Conservation (phyloP, 2,888 invertebrate genomes). For the Drosophila ezoana region DNA sequence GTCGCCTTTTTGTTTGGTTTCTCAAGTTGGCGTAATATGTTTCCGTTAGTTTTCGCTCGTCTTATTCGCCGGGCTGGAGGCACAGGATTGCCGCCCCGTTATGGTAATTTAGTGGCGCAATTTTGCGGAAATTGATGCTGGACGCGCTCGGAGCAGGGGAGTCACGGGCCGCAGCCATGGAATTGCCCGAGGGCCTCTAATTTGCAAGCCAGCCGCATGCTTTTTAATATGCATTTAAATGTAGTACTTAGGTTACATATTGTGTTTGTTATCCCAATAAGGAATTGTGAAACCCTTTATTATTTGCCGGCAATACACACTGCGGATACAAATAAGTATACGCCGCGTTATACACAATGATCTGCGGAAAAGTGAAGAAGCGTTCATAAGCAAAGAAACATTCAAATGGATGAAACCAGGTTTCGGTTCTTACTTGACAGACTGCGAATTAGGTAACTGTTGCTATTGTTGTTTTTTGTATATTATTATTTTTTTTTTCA, state of each 20-base stretch:
- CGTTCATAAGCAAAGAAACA: no score
- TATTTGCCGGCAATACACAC: neutral
- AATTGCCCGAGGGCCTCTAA: slow-evolving; percentile 10
- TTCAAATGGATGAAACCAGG: neutral
- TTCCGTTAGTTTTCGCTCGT: slow-evolving; percentile 58
- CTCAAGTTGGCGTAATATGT: slow-evolving; percentile 65
- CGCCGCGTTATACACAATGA: neutral
- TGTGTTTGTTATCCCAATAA: slow-evolving; percentile 13
- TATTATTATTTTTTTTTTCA: neutral
- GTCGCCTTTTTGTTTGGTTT: slow-evolving; percentile 56
- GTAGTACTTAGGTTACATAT: slow-evolving; percentile 7
- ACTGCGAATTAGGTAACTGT: no score
- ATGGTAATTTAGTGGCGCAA: slow-evolving; percentile 83
- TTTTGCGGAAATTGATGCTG: slow-evolving; percentile 82
- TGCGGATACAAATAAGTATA: neutral
- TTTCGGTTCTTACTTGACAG: neutral
- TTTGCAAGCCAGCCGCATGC: slow-evolving; percentile 18
- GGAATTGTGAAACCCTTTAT: slow-evolving; percentile 12
- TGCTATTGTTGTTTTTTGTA: no score
- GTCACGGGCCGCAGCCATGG: no score
- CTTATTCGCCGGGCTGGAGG: neutral
- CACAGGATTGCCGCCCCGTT: slow-evolving; percentile 53
- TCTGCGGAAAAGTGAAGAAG: neutral
- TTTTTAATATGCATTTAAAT: slow-evolving; percentile 43
- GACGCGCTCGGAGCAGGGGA: neutral